phyloP scores from a whole-genome alignment of 2,113 vertebrate species.

The Menura novaehollandiae region DNA sequence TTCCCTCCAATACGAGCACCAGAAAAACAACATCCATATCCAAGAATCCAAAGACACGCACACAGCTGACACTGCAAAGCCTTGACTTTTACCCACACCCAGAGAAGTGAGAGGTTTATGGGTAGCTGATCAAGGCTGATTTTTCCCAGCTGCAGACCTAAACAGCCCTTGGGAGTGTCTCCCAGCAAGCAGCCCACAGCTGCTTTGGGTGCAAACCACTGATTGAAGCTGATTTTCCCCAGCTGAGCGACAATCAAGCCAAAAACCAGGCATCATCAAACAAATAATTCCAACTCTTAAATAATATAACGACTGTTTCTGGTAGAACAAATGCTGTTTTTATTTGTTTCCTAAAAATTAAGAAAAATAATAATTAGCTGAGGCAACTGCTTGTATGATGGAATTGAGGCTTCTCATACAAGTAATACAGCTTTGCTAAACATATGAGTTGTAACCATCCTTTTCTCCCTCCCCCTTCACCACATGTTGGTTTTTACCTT shows the following conservation, averaged over 20 bases:
- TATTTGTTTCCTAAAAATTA: slow-evolving; percentile 51
- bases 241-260: background rate
- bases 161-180: background rate
- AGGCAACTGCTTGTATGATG: background rate
- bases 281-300: background rate
- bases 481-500: slow-evolving; percentile 2
- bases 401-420: background rate
- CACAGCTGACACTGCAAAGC: accelerated
- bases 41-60: accelerated
- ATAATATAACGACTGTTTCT: slow-evolving; percentile 4
- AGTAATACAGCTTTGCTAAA: background rate
- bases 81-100: accelerated
- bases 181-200: background rate
- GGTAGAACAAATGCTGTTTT: slow-evolving; percentile 19
- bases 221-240: background rate
- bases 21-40: accelerated
- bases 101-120: accelerated
- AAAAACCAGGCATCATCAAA: background rate
- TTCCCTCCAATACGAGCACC: accelerated
- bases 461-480: background rate
- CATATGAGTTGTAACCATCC: background rate
- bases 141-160: background rate
- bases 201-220: background rate
- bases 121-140: background rate
- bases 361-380: slow-evolving; percentile 28